phyloP scores from a whole-genome alignment of 2,113 vertebrate species.

The Oplegnathus fasciatus region DNA sequence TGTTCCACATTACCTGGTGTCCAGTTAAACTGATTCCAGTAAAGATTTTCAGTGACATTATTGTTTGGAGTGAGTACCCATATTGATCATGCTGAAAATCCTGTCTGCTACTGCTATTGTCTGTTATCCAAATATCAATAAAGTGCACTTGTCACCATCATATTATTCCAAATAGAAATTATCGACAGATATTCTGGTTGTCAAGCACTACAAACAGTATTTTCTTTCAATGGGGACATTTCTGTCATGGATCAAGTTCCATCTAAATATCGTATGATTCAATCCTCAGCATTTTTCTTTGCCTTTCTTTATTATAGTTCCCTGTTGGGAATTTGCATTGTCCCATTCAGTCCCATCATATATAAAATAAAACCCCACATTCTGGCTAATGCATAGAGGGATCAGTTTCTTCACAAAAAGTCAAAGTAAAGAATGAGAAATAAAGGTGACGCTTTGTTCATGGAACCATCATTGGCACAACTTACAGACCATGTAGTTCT shows the following conservation, averaged over 20 bases:
- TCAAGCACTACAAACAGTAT: background rate
- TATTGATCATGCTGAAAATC: conserved; percentile 11
- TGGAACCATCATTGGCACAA: too few species aligned
- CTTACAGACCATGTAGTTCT: background rate
- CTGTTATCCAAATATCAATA: conserved; percentile 14
- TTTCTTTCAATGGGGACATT: background rate
- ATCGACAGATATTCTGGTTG: background rate
- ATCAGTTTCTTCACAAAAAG: background rate
- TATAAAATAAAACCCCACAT: background rate
- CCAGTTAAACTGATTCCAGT: background rate
- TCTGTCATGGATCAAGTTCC: background rate
- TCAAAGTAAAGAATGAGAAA: too few species aligned
- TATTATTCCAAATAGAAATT: conserved; percentile 3
- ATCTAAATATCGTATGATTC: background rate
- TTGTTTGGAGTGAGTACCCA: background rate
- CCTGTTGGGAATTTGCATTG: background rate
- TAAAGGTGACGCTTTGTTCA: too few species aligned
- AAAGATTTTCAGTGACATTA: conserved; percentile 1
- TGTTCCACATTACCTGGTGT: conserved; percentile 14
- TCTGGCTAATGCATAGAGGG: background rate
- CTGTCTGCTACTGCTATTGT: background rate
- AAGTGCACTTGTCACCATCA: background rate
- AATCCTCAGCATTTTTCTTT: background rate
- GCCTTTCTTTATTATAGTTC: background rate
- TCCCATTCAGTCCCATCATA: background rate